A percentile compares a stretch with the other conserved stretches of the same genome.
These are phyloP conservation scores for Orycteropus afer DNA, from an alignment of 2,113 vertebrate genomes.

Conservation along the genomic window DNA sequence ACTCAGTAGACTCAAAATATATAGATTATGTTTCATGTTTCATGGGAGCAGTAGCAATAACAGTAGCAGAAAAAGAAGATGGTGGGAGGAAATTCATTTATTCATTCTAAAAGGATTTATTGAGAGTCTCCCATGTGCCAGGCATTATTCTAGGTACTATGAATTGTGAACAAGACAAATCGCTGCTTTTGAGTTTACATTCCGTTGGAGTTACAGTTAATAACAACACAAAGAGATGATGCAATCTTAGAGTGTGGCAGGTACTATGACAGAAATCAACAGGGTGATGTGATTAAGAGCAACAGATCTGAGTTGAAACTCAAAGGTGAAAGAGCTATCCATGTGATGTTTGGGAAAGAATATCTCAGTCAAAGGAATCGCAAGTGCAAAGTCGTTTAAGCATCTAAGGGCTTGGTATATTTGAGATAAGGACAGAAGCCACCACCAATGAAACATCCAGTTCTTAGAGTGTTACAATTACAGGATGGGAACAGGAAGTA, in stretches of 20 bases:
- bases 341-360: not conserved
- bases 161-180: not conserved
- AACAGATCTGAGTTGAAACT: not conserved
- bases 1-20: not conserved
- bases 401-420: not conserved
- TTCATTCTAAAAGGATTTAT: not conserved
- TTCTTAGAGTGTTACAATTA: not conserved
- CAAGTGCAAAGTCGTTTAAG: not conserved
- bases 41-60: not conserved
- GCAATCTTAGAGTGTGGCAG: not conserved
- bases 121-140: not conserved
- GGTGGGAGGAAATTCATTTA: not conserved
- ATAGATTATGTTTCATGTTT: not conserved
- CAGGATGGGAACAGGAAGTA: not conserved
- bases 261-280: not conserved
- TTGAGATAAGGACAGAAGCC: not conserved
- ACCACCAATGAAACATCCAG: not conserved
- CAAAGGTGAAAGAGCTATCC: not conserved
- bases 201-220: not conserved
- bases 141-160: not conserved
- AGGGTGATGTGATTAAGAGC: not conserved
- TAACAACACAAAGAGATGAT: not conserved
- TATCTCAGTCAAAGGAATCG: not conserved
- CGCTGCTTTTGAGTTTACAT: not conserved
- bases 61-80: not conserved